Base-by-base conservation (phyloP, 1,140 invertebrate species). In the Pygmarrhopalites habei region DNA sequence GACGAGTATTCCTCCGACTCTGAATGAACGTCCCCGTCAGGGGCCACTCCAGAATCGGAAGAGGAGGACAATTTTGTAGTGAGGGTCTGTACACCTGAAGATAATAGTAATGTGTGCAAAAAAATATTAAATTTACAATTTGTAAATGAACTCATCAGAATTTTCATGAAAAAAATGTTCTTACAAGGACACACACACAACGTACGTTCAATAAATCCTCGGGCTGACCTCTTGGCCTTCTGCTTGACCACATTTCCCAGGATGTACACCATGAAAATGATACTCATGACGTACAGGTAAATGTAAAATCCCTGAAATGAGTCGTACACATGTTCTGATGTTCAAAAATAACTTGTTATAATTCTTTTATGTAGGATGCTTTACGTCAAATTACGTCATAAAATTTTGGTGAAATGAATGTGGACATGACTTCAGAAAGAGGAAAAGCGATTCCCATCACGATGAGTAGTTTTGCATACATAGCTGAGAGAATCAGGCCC, bases 391-490 rank as follows among this genome's bases (percentile, higher is more conserved):
- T 77, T 73, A 86, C 88, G 81, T 91, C 88, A 77, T 91, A 92
- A 75, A 89, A 91, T 1, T 88, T 90, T 46, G 88, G 87, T 72
- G 89, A 89, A 73, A 92, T 89, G 75, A 89, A 89, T 19, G 88
- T 88, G 25, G 89, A 91, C 72, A 91, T 91, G 55, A 92, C 89
- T 81, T 92, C 89, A 43, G 89, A 87, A 62, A 95, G 89, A 49
- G 92, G 92, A 79, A 96, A 92, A 7, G 90, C 91, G 70, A 92
- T 85, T 25, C 92, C 93, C 86, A 95, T 91, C 15, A 95, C 90
- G 26, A 95, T 90, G 53, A 96, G 76, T 2, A 95, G 79, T 76
- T 95, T 94, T n/a, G 89, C 90, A 74, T 96, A 95, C 2, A 95
- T 80, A 0, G 92, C 92, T 68, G 90, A 94, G 57, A 95, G 79